These are phyloP conservation scores for Tenebrio molitor DNA, from an alignment of 1,140 invertebrate genomes.

Conservation along the genomic window DNA sequence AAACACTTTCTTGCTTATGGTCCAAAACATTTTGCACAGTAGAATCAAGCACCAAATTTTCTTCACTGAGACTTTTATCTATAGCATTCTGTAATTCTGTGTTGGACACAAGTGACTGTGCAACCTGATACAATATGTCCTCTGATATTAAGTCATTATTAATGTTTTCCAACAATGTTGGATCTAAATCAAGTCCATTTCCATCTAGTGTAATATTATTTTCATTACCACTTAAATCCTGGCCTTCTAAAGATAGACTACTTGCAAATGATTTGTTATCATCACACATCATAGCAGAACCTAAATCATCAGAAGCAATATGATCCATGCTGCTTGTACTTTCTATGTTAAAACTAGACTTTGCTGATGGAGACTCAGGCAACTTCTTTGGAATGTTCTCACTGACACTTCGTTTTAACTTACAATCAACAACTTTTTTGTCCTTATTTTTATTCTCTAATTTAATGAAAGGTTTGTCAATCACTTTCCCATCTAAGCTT, in stretches of 20 bases:
- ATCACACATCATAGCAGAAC: conserved; percentile 54
- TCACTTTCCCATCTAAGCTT: conserved; percentile 53
- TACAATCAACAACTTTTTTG: conserved; percentile 35
- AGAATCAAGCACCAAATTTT: conserved; percentile 61
- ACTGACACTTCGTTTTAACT: conserved; percentile 5
- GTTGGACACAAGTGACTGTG: conserved; percentile 74
- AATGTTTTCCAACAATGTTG: conserved; percentile 67
- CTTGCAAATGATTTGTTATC: conserved; percentile 49
- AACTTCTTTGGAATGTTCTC: conserved; percentile 16
- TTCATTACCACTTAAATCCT: conserved; percentile 46
- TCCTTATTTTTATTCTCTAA: conserved; percentile 28
- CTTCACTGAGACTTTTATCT: conserved; percentile 73
- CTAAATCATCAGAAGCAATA: too few relatives aligned
- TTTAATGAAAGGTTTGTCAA: conserved; percentile 16
- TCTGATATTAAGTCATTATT: conserved; percentile 74
- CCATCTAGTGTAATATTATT: conserved; percentile 60
- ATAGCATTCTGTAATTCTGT: conserved; percentile 78
- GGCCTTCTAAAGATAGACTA: background rate
- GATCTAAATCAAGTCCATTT: conserved; percentile 64
- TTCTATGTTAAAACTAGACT: background rate
- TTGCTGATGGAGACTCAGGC: background rate
- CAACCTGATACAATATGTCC: conserved; percentile 77
- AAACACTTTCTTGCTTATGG: conserved; percentile 22
- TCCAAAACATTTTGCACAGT: conserved; percentile 38
- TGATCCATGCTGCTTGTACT: too few relatives aligned